Conservation (phyloP, 2,113 vertebrate genomes). For the Rhea americana region DNA sequence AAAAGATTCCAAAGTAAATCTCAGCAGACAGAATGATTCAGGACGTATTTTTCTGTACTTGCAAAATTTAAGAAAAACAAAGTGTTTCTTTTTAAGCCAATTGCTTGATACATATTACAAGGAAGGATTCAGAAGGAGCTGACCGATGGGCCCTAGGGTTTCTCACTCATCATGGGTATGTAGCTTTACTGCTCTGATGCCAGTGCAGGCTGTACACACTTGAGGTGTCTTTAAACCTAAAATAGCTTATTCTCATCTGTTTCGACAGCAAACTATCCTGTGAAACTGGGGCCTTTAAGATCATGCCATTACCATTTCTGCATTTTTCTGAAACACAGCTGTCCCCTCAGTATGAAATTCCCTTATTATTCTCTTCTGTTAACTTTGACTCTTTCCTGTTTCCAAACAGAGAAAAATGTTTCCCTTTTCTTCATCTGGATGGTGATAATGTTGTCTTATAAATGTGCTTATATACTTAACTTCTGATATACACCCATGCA, state of each 20-base stretch:
- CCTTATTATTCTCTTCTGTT: not conserved
- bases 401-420: not conserved
- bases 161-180: not conserved
- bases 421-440: not conserved
- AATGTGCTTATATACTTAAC: not conserved
- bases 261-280: not conserved
- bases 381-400: not conserved
- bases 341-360: not conserved
- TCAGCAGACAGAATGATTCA: not conserved
- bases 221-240: not conserved
- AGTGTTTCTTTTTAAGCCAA: not conserved
- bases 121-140: not conserved
- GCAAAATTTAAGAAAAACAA: not conserved
- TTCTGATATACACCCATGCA: not conserved
- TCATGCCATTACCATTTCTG: not conserved
- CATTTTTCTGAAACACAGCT: not conserved
- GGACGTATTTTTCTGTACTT: not conserved
- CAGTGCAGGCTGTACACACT: fast-evolving
- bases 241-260: not conserved
- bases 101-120: not conserved
- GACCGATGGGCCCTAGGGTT: not conserved
- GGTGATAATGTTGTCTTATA: not conserved
- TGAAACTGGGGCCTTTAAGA: not conserved
- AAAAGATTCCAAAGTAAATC: not conserved
- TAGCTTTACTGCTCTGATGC: not conserved